These are phyloP conservation scores for Oryzaephilus surinamensis DNA, from an alignment of 1,140 invertebrate genomes.

Conservation along the genomic window DNA sequence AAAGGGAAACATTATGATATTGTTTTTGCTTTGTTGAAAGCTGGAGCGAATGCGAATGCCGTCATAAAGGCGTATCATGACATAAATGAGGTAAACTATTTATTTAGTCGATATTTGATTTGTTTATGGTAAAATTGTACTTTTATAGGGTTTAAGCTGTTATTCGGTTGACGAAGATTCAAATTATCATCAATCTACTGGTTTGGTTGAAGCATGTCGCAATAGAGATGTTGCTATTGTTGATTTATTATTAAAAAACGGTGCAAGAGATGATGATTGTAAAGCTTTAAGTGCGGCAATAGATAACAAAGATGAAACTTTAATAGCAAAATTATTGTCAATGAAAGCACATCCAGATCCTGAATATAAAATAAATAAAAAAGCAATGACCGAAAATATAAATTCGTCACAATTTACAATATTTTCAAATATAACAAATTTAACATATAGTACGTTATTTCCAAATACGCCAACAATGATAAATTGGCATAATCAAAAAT, in stretches of 20 bases:
- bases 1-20: slow-evolving; percentile 67
- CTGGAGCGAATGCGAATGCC: slow-evolving; percentile 63
- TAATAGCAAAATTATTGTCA: slow-evolving; percentile 64
- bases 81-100: slow-evolving; percentile 28
- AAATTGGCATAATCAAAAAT: slow-evolving; percentile 84
- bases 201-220: slow-evolving; percentile 63
- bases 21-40: slow-evolving; percentile 56
- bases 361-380: slow-evolving; percentile 80
- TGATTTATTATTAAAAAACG: slow-evolving; percentile 65
- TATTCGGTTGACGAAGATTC: slow-evolving; percentile 33
- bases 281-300: slow-evolving; percentile 65
- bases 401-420: slow-evolving; percentile 43
- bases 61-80: slow-evolving; percentile 44
- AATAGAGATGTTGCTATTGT: slow-evolving; percentile 53
- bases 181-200: slow-evolving; percentile 43
- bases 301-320: slow-evolving; percentile 55
- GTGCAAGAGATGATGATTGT: slow-evolving; percentile 81
- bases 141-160: slow-evolving; percentile 28
- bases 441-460: slow-evolving; percentile 70
- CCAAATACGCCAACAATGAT: slow-evolving; percentile 84
- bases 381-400: slow-evolving; percentile 61
- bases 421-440: slow-evolving; percentile 48
- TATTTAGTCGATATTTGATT: not conserved
- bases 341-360: slow-evolving; percentile 74
- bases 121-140: not conserved